Evolutionary conservation across 2,888 invertebrate genomes (phyloP), one percentile per base, ranked within the genome.

Genomic region (Perizoma affinitatum): DNA sequence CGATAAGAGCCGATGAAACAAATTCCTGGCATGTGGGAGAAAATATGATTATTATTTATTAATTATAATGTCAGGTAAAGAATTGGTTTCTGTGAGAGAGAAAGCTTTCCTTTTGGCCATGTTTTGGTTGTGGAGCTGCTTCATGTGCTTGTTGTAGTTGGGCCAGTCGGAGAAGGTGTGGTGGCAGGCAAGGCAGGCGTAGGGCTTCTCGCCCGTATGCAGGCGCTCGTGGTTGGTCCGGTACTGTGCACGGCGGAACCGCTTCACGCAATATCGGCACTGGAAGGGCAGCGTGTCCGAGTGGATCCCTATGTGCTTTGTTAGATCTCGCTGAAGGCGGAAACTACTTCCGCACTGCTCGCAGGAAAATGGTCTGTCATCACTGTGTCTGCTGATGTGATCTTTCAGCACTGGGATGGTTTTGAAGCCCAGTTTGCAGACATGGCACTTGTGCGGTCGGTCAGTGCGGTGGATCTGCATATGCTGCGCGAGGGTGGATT

Each of bases 81-180:
- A 22, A 22, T 22, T 22, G 22, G 22, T 22, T 22, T 22, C 22
- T 22, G 22, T 22, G 22, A 22, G 22, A 22, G 22, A 22, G 22
- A 41, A 9, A n/a, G 41, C 8, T 41, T 36, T 54, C 11, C 41
- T 59, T 50, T 46, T 54, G 3, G 53, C 44, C 6, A 44, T 53
- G 10, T 44, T 44, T 9, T 44, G 44, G 34, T 94, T 94, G 71
- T 96, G 96, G 35, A 94, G 88, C 11, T 95, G 88, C 81, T 95
- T 96, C 95, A 96, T 95, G 74, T 96, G 96, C 73, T 96, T 96
- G 75, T 96, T 96, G 73, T 95, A 96, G 85, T 96, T 96, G 0
- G 96, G 94, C 95, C 95, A 96, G 79, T 96, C 95, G 0, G 95
- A 95, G 71, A 96, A 96, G 70, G 95, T 80, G 9, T 80, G 70